phyloP scores from a whole-genome alignment of 2,888 invertebrate genomes.

The Troglohyphantes excavatus region DNA sequence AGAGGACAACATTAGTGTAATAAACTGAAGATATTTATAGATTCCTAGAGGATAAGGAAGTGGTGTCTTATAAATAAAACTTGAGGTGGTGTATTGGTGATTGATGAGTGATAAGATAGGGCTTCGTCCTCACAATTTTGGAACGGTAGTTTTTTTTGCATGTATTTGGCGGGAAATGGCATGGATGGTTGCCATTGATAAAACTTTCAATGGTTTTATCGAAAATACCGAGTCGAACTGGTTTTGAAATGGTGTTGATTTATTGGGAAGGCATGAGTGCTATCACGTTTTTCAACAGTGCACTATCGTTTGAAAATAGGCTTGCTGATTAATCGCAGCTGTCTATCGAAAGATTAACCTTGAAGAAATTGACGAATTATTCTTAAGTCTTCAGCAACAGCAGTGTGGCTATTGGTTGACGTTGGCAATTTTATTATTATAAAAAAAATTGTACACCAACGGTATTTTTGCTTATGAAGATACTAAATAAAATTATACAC shows the following conservation, averaged over 20 bases:
- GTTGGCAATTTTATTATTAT: too few species aligned
- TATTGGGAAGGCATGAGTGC: neutral
- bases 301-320: neutral
- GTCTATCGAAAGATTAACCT: neutral
- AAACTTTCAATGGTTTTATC: conserved; percentile 17
- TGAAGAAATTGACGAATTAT: neutral
- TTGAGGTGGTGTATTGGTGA: conserved; percentile 27
- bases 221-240: conserved; percentile 25
- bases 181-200: conserved; percentile 7
- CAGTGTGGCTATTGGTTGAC: too few species aligned
- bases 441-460: too few species aligned
- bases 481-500: too few species aligned
- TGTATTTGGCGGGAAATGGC: neutral
- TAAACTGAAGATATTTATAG: neutral
- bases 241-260: neutral
- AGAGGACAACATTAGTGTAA: neutral
- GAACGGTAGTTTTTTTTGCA: neutral
- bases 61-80: neutral
- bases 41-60: neutral
- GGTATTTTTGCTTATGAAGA: too few species aligned
- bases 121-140: neutral
- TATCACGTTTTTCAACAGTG: neutral
- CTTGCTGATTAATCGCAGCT: neutral
- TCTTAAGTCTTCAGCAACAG: too few species aligned
- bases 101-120: conserved; percentile 6